Conservation (phyloP, 2,797 vertebrate genomes). For the Craterocephalus amniculus region DNA sequence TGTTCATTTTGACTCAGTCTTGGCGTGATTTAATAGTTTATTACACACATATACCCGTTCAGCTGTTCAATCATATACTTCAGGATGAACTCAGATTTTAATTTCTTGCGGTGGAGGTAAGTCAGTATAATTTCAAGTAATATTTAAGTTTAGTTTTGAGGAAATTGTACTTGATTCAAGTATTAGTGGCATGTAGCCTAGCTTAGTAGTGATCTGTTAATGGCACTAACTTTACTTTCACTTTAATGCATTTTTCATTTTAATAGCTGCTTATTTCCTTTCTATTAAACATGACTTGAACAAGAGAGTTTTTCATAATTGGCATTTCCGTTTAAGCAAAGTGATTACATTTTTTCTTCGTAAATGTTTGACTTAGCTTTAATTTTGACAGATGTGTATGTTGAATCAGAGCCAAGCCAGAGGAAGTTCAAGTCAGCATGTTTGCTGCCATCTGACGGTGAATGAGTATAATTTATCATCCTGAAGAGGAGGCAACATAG, state of each 20-base stretch:
- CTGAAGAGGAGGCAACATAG: conserved; percentile 32
- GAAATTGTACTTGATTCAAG: not conserved
- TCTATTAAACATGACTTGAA: not conserved
- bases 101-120: not conserved
- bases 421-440: not conserved
- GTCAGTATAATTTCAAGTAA: not conserved
- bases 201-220: not conserved
- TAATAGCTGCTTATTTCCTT: not conserved
- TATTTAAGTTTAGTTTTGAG: not conserved
- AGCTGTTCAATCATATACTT: not conserved
- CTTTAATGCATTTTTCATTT: not conserved
- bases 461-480: not conserved
- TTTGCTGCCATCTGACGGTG: conserved; percentile 67
- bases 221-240: not conserved
- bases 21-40: not conserved
- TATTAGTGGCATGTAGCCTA: not conserved
- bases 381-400: conserved; percentile 26
- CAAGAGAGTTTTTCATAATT: not conserved
- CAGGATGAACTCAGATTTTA: not conserved
- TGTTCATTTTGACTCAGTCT: not conserved
- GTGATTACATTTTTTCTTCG: not conserved
- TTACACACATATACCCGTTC: not conserved
- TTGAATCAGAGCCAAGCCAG: conserved; percentile 29
- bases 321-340: not conserved
- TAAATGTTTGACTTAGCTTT: conserved; percentile 29